A percentile compares a stretch with the other conserved stretches of the same genome.
Conservation (phyloP, 2,113 vertebrate species). For the Lepus timidus region DNA sequence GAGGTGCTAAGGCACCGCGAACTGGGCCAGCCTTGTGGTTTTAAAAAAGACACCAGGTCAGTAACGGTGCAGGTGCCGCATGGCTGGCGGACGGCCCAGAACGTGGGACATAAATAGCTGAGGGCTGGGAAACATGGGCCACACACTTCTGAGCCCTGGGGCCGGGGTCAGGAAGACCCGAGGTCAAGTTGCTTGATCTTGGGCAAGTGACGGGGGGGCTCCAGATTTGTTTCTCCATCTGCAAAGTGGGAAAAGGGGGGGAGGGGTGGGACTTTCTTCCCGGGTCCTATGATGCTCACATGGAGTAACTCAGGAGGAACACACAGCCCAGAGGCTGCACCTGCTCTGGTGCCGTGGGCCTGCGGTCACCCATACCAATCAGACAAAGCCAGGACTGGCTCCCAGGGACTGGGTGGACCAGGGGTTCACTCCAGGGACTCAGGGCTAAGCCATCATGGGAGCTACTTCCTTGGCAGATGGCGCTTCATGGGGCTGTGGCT, state of each 20-base stretch:
- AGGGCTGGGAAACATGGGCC: neutral
- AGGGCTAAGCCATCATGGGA: neutral
- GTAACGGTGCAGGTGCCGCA: neutral
- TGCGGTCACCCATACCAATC: neutral
- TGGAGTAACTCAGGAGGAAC: rapidly evolving
- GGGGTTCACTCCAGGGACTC: neutral
- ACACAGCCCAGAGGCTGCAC: neutral
- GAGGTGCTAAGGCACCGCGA: neutral
- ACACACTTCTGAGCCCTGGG: neutral
- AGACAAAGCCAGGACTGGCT: neutral
- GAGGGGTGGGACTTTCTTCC: neutral
- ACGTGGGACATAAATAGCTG: neutral
- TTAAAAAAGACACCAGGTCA: neutral
- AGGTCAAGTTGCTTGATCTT: neutral
- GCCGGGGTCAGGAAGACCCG: neutral
- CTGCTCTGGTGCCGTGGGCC: neutral
- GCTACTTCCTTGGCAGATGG: neutral
- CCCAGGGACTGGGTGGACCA: neutral
- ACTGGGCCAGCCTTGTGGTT: neutral
- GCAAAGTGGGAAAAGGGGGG: neutral
- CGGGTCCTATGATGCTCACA: neutral
- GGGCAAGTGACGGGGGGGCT: constrained; percentile 20
- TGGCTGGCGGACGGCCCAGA: constrained; percentile 1
- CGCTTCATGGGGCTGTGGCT: rapidly evolving
- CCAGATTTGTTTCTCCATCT: neutral